Evolutionary conservation across 1,140 invertebrate species (phyloP), one percentile per base, ranked within the genome.

Genomic region (Spodoptera frugiperda): DNA sequence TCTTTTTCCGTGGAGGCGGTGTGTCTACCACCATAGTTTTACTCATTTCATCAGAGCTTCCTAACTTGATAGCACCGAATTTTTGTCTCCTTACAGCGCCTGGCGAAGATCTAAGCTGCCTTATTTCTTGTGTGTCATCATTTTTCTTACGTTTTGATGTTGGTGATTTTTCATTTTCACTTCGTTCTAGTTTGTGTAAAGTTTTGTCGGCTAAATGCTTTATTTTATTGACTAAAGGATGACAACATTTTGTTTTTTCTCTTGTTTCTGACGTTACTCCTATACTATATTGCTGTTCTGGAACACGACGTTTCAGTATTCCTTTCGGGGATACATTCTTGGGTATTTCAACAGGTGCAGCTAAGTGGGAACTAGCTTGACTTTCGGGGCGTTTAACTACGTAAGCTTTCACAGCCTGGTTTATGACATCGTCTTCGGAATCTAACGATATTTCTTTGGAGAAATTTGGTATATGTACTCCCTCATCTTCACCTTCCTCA

Each of bases 161-260:
- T 14, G 93, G 93, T 44, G 94, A 94, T 73, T 95, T 95, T 80
- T 95, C 95, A 78, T 91, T 92, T 74, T 94, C 94, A 79, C 76
- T 84, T 76, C 92, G 94, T 25, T 94, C 92, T 57, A 90, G 76
- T 81, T 94, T 94, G 63, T 95, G 94, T 78, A 95, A 92, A 70
- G 95, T 95, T 87, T 95, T 95, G 78, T 95, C 95, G 19, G 95
- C 95, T 87, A 95, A 93, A 65, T 95, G 94, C 88, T 95, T 95
- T 9, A 95, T 93, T 90, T 95, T 95, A 84, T 95, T 95, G 76
- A 95, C 95, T 51, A 95, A 90, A 44, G 95, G 95, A 83, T 95
- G 95, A 85, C 94, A 95, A 83, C 93, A 94, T 89, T 94, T 94
- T 46, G 93, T 94, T 86, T 95, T 94, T 82, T 93, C 91, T 17